phyloP scores from a whole-genome alignment of 2,888 invertebrate genomes.

The Pilophorus perplexus region DNA sequence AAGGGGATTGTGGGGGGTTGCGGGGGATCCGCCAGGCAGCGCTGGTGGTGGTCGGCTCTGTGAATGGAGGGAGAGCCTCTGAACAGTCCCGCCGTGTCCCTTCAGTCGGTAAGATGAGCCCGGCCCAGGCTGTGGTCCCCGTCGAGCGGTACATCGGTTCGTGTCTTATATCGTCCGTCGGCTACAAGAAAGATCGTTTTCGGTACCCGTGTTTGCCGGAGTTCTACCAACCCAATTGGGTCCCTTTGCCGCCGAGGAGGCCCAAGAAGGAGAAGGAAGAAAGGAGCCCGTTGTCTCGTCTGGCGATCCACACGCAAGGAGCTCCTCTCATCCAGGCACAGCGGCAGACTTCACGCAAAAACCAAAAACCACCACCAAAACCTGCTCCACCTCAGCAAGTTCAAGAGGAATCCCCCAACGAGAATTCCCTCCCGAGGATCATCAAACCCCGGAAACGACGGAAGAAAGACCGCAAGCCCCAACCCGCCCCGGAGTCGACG shows the following conservation, averaged over 20 bases:
- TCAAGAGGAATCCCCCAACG: constrained; percentile 59
- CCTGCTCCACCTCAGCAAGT: constrained; percentile 29
- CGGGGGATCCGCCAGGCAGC: constrained; percentile 29
- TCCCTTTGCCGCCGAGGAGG: constrained; percentile 70
- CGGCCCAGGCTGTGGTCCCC: constrained; percentile 60
- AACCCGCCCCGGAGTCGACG: constrained; percentile 43
- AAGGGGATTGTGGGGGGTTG: constrained; percentile 30
- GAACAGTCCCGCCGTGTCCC: constrained; percentile 35
- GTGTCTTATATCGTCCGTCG: constrained; percentile 58
- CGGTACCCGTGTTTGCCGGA: constrained; percentile 34
- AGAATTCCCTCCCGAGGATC: constrained; percentile 79
- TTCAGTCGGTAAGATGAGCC: constrained; percentile 61
- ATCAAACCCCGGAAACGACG: constrained; percentile 86
- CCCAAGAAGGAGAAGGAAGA: constrained; percentile 48
- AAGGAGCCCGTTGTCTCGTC: constrained; percentile 63
- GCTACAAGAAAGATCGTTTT: constrained; percentile 40
- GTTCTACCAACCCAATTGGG: constrained; percentile 50
- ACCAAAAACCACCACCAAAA: constrained; percentile 27
- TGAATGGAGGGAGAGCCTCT: constrained; percentile 40
- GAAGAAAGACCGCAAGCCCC: constrained; percentile 82
- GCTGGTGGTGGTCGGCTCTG: background rate
- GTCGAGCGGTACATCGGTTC: constrained; percentile 65
- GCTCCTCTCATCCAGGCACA: constrained; percentile 74
- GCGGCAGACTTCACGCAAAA: constrained; percentile 55
- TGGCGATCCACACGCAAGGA: constrained; percentile 81